phyloP scores from a whole-genome alignment of 2,888 invertebrate genomes.

The Zeuzera pyrina region DNA sequence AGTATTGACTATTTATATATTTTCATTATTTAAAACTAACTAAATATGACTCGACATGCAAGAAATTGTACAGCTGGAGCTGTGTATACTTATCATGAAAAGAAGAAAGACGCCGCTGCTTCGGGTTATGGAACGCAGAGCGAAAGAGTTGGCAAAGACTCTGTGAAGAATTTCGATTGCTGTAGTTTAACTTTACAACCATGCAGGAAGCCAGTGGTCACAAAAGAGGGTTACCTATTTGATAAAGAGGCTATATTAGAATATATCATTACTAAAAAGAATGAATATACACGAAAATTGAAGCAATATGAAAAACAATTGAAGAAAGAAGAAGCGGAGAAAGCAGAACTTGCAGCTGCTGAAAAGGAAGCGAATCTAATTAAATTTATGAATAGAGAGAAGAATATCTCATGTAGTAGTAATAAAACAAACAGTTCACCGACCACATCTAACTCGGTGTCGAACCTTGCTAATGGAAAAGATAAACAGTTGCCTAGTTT shows the following conservation, averaged over 20 bases:
- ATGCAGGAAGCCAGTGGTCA: conserved; percentile 91
- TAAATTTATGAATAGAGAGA: conserved; percentile 87
- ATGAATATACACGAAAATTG: conserved; percentile 88
- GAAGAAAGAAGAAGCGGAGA: conserved; percentile 80
- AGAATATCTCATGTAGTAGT: conserved; percentile 76
- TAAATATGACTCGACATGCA: conserved; percentile 92
- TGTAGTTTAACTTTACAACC: conserved; percentile 98
- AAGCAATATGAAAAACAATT: conserved; percentile 95
- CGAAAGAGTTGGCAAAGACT: conserved; percentile 93
- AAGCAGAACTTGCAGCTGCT: conserved; percentile 79
- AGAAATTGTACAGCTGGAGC: conserved; percentile 98
- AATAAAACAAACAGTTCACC: conserved; percentile 20
- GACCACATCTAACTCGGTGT: conserved; percentile 72
- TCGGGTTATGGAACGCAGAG: conserved; percentile 94
- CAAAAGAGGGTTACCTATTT: conserved; percentile 90
- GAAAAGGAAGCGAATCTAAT: conserved; percentile 83
- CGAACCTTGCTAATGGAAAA: conserved; percentile 84
- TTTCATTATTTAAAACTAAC: neutral
- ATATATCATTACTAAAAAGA: conserved; percentile 95
- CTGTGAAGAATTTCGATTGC: conserved; percentile 94
- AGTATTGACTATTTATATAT: too few relatives aligned
- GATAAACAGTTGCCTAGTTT: conserved; percentile 93
- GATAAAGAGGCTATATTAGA: conserved; percentile 98
- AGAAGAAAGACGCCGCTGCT: conserved; percentile 94
- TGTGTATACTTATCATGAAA: conserved; percentile 98